A percentile compares a stretch with the other conserved stretches of the same genome.
These are phyloP conservation scores for Synergus laeviventris DNA, from an alignment of 2,888 invertebrate species.

Conservation along the genomic window DNA sequence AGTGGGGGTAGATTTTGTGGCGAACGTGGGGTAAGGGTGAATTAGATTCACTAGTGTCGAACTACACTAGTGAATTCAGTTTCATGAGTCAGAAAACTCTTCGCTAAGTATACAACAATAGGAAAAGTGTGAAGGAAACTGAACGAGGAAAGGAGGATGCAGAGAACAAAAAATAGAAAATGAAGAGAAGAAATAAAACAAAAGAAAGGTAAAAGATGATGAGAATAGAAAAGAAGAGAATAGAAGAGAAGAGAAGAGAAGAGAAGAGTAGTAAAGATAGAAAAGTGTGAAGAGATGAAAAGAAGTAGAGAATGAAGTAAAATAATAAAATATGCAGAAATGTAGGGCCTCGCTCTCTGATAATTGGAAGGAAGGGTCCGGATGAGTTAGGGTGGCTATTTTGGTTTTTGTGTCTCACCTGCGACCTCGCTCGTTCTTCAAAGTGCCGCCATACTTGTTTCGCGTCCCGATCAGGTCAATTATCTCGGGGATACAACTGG, in stretches of 20 bases:
- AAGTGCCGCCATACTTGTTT: conserved; percentile 99
- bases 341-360: conserved; percentile 53
- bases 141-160: neutral
- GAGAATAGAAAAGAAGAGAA: conserved; percentile 45
- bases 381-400: conserved; percentile 67
- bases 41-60: conserved; percentile 46
- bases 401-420: conserved; percentile 88
- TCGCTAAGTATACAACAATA: conserved; percentile 55
- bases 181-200: neutral
- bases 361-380: conserved; percentile 49
- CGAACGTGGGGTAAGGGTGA: conserved; percentile 20
- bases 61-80: conserved; percentile 46
- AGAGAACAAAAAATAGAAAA: conserved; percentile 46
- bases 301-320: conserved; percentile 47
- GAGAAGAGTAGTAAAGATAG: conserved; percentile 4
- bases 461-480: conserved; percentile 99
- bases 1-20: conserved; percentile 49
- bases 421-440: conserved; percentile 99
- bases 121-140: conserved; percentile 39
- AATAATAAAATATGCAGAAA: conserved; percentile 54
- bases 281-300: conserved; percentile 39
- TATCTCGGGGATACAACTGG: conserved; percentile 99
- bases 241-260: conserved; percentile 46
- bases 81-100: conserved; percentile 47
- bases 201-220: conserved; percentile 46